Conservation (phyloP, 35 echinoderm and acorn worm species). For the Amphiura filiformis region DNA sequence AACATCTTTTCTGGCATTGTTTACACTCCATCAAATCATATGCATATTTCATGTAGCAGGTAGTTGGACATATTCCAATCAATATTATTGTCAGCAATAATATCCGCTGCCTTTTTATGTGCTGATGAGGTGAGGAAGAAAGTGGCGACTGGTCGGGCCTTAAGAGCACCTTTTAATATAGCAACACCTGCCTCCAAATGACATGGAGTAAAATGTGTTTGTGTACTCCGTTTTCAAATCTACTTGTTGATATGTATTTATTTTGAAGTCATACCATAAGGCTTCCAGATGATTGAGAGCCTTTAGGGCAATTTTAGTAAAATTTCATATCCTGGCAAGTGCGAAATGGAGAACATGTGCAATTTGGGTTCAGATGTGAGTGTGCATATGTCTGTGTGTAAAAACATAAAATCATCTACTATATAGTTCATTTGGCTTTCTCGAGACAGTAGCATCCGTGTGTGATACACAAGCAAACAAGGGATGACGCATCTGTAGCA, state of each 20-base stretch:
- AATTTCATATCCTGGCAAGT: not conserved
- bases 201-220: not conserved
- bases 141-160: too few relatives aligned
- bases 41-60: not conserved
- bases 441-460: too few relatives aligned
- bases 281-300: not conserved
- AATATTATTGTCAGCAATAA: conserved; percentile 3
- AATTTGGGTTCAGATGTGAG: not conserved
- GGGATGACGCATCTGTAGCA: too few relatives aligned
- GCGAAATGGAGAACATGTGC: not conserved
- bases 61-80: not conserved
- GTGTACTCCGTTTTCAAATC: not conserved
- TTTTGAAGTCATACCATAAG: not conserved
- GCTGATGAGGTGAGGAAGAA: not conserved
- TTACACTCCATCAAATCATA: not conserved
- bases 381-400: too few relatives aligned
- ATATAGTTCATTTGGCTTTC: too few relatives aligned
- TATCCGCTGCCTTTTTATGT: not conserved
- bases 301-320: not conserved
- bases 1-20: not conserved
- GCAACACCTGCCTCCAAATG: not conserved
- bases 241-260: not conserved
- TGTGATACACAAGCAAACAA: too few relatives aligned
- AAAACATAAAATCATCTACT: not conserved
- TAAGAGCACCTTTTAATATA: not conserved